Conservation (phyloP, 2,888 invertebrate genomes). For the Caenorhabditis japonica region DNA sequence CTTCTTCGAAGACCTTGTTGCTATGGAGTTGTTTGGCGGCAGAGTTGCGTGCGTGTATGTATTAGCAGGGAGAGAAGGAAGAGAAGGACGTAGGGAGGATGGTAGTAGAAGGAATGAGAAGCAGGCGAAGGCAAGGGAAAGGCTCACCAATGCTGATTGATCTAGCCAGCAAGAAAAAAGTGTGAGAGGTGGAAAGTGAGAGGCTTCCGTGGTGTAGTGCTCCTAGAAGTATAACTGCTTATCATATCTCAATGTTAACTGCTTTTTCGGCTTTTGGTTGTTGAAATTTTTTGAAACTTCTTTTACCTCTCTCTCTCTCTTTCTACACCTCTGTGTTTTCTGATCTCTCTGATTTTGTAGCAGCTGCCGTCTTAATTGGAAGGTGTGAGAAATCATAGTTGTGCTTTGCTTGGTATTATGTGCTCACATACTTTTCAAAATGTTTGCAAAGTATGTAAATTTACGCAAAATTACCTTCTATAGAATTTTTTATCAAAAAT, state of each 20-base stretch:
- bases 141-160: slow-evolving; percentile 24
- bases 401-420: too few species aligned
- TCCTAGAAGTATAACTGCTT: background rate
- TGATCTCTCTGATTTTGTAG: background rate
- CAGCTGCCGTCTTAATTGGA: too few species aligned
- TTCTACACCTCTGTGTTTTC: background rate
- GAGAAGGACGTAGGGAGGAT: background rate
- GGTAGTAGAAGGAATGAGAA: background rate
- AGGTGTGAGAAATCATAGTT: too few species aligned
- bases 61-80: slow-evolving; percentile 12
- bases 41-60: slow-evolving; percentile 30
- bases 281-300: background rate
- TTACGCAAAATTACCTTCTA: too few species aligned
- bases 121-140: slow-evolving; percentile 20
- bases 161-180: slow-evolving; percentile 8
- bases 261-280: background rate
- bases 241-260: slow-evolving; percentile 3
- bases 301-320: background rate
- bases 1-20: slow-evolving; percentile 30
- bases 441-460: too few species aligned
- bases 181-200: background rate
- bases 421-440: too few species aligned
- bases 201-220: too few species aligned
- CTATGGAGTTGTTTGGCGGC: slow-evolving; percentile 41
- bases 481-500: too few species aligned